Evolutionary conservation across 1,140 invertebrate species (phyloP).

Genomic region (Polypedilum vanderplanki): DNA sequence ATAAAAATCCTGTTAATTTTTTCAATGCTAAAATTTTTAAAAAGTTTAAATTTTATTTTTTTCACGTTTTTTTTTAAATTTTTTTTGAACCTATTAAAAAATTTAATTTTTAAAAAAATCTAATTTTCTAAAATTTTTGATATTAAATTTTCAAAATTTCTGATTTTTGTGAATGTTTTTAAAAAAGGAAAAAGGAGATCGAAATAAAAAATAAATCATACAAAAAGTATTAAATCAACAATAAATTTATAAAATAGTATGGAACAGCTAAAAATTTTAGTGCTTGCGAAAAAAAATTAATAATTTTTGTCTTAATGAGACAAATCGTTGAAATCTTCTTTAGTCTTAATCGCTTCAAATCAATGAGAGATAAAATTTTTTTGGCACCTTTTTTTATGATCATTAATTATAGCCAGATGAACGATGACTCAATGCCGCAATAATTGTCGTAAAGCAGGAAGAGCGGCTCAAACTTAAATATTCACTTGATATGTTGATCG

Average conservation of each 20-base stretch:
- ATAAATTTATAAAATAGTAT: constrained; percentile 3
- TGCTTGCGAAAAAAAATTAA: not conserved
- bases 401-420: not conserved
- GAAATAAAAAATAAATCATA: not conserved
- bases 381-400: not conserved
- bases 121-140: no score
- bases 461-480: not conserved
- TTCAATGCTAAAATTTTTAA: no score
- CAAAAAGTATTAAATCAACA: not conserved
- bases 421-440: no score
- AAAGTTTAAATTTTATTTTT: no score
- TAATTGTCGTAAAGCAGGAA: not conserved
- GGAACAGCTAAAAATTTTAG: not conserved
- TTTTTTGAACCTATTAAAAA: no score
- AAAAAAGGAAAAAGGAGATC: not conserved
- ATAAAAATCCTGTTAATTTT: no score
- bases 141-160: no score
- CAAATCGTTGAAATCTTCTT: constrained; percentile 5
- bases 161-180: no score
- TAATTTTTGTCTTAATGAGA: constrained; percentile 1
- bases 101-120: no score
- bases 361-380: not conserved
- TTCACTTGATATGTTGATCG: not conserved
- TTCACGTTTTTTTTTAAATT: no score
- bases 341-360: not conserved